Evolutionary conservation across 2,888 invertebrate genomes (phyloP).

Genomic region (Ditylenchus weischeri): DNA sequence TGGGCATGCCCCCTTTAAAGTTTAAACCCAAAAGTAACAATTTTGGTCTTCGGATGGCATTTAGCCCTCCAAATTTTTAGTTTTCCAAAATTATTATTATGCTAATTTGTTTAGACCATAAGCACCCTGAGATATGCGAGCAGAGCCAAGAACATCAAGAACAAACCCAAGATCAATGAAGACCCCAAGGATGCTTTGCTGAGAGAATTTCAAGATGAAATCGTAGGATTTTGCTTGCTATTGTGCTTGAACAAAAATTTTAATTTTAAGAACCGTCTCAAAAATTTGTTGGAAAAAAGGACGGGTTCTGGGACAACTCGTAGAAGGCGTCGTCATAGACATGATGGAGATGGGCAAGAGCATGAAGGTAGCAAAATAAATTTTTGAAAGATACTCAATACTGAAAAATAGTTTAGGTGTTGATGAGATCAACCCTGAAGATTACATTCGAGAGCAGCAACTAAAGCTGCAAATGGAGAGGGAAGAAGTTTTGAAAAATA

Average conservation of each 20-base stretch:
- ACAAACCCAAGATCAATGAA: conserved; percentile 95
- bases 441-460: conserved; percentile 60
- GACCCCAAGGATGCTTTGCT: conserved; percentile 94
- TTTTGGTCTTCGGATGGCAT: too few relatives aligned
- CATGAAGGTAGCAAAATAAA: neutral
- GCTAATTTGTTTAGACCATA: conserved; percentile 69
- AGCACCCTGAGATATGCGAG: conserved; percentile 76
- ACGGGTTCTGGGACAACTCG: conserved; percentile 8
- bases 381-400: too few relatives aligned
- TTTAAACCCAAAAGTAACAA: too few relatives aligned
- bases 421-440: conserved; percentile 57
- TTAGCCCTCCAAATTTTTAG: too few relatives aligned
- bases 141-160: conserved; percentile 95
- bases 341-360: conserved; percentile 1
- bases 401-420: neutral
- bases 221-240: conserved; percentile 24
- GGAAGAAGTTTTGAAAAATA: conserved; percentile 60
- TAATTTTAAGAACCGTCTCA: conserved; percentile 15
- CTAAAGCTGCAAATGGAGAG: conserved; percentile 61
- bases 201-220: conserved; percentile 76
- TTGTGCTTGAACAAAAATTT: conserved; percentile 16
- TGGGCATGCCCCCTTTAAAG: too few relatives aligned
- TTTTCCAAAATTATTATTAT: too few relatives aligned
- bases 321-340: conserved; percentile 10
- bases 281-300: conserved; percentile 16